Evolutionary conservation across 2,888 invertebrate genomes (phyloP).

Genomic region (Phymatocera aterrima): DNA sequence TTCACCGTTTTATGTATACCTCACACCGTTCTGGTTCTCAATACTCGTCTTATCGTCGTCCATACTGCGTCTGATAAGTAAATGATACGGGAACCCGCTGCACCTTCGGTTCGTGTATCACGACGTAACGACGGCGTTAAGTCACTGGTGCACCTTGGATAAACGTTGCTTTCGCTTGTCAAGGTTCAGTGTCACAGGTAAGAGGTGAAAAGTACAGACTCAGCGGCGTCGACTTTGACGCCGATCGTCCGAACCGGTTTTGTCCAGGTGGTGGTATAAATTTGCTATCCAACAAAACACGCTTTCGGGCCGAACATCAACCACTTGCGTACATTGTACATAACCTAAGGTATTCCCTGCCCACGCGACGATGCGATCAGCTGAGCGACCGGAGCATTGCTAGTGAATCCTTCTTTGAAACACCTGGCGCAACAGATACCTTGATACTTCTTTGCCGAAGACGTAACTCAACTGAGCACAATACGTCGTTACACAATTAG

Average conservation of each 20-base stretch:
- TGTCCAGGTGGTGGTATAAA: conserved; percentile 37
- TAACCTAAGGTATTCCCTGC: conserved; percentile 35
- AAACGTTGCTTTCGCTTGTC: neutral
- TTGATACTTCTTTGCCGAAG: neutral
- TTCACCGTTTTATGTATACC: neutral
- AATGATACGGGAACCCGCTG: neutral
- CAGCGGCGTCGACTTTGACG: neutral
- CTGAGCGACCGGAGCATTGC: conserved; percentile 1
- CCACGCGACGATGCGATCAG: conserved; percentile 17
- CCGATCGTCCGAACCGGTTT: conserved; percentile 27
- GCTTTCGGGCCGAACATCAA: conserved; percentile 25
- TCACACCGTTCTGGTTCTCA: neutral
- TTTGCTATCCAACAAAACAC: conserved; percentile 39
- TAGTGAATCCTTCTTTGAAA: neutral
- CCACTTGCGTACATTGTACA: conserved; percentile 27
- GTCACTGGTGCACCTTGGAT: neutral
- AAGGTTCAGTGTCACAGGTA: neutral
- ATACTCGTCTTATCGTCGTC: conserved; percentile 15
- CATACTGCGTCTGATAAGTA: neutral
- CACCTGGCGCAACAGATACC: neutral
- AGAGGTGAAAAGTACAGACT: neutral
- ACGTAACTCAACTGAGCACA: neutral
- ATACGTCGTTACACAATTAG: too few species aligned
- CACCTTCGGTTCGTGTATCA: neutral
- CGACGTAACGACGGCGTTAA: neutral